A percentile compares a stretch with the other conserved stretches of the same genome.
These are phyloP conservation scores for Catocala fraxini DNA, from an alignment of 2,888 invertebrate species.

Conservation along the genomic window DNA sequence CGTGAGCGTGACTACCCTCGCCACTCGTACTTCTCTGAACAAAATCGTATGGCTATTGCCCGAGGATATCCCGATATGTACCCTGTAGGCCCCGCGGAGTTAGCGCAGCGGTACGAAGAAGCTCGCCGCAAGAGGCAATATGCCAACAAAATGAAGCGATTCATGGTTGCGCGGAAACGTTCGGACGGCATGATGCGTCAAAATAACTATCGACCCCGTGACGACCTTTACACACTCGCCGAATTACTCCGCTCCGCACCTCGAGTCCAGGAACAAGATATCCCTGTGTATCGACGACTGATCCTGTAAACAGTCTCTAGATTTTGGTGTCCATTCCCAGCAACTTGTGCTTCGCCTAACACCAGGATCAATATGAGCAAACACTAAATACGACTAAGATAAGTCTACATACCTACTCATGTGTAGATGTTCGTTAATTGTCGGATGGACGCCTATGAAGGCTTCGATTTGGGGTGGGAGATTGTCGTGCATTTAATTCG, in stretches of 20 bases:
- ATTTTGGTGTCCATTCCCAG: slow-evolving; percentile 59
- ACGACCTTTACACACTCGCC: slow-evolving; percentile 88
- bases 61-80: slow-evolving; percentile 80
- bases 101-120: slow-evolving; percentile 81
- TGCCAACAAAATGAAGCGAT: slow-evolving; percentile 86
- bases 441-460: slow-evolving; percentile 58
- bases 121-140: slow-evolving; percentile 83
- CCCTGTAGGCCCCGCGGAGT: slow-evolving; percentile 76
- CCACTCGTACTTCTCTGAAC: slow-evolving; percentile 82
- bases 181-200: slow-evolving; percentile 78
- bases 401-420: background rate
- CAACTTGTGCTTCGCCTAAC: slow-evolving; percentile 46
- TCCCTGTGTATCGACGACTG: slow-evolving; percentile 88
- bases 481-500: slow-evolving; percentile 82
- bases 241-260: slow-evolving; percentile 87
- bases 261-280: slow-evolving; percentile 85
- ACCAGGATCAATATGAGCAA: slow-evolving; percentile 28
- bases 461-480: slow-evolving; percentile 67
- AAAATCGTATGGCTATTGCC: slow-evolving; percentile 78
- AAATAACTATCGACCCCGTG: slow-evolving; percentile 82
- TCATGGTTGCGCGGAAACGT: slow-evolving; percentile 89
- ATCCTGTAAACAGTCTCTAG: slow-evolving; percentile 81
- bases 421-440: slow-evolving; percentile 40
- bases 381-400: slow-evolving; percentile 4
- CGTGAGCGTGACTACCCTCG: slow-evolving; percentile 77